Base-by-base conservation (phyloP, 2,888 invertebrate genomes). In the Entomobrya proxima region DNA sequence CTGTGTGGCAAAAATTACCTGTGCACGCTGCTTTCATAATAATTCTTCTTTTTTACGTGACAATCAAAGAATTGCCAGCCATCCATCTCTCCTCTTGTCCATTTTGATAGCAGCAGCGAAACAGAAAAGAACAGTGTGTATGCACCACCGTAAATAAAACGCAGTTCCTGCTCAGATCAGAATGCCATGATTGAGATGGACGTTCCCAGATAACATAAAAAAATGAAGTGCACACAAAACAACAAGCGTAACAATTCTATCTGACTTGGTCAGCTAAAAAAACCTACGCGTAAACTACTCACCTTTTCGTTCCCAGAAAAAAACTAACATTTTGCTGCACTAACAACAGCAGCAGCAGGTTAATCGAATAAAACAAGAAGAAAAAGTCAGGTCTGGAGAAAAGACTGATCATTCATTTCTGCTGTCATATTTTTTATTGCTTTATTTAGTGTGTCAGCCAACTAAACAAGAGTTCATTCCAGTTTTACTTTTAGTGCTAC, bases 401-500 rank as follows among this genome's bases (percentile, higher is more conserved):
- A 81, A 76, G 21, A 67, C 82, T 82, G 75, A 82, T 82, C 82
- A 82, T 76, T 82, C 82, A 82, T 82, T 61, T 30, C 76, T 50
- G 35, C 76, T 82, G 82, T 82, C 82, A 76, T 76, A 76, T 76
- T 82, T 80, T 80, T 78, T 82, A 76, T 82, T 82, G 32, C 64
- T 75, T 61, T 32, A 18, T 24, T 4, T 32, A 5, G 27, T 50
- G 15, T 30, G 32, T 32, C 30, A 61, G 61, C 7, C 30, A 32
- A 61, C 1, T 9, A n/a, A 61, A 52, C 52, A 9, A 52, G n/a
- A 5, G 30, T 32, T n/a, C 27, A 11, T 11, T 27, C n/a, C 24
- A 11, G 52, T 52, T 21, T 52, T 2, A 21, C 52, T 52, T 7
- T n/a, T n/a, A n/a, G n/a, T n/a, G n/a, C n/a, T n/a, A n/a, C n/a